These are phyloP conservation scores for Sympetrum striolatum DNA, from an alignment of 2,888 invertebrate species.

Conservation along the genomic window DNA sequence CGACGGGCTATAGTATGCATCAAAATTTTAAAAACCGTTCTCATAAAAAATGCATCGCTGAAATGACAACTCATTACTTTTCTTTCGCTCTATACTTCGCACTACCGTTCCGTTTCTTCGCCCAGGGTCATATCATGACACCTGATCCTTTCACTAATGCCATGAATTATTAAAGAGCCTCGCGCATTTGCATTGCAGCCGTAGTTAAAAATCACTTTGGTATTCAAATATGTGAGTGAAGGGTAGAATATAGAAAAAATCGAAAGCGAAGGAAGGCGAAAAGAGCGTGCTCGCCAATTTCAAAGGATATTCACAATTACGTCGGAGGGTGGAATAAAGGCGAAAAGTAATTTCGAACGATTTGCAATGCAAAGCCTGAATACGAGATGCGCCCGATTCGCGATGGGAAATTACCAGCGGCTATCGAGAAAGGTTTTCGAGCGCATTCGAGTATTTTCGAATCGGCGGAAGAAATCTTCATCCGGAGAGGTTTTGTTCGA, in stretches of 20 bases:
- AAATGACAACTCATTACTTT: not conserved
- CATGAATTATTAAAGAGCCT: slow-evolving; percentile 19
- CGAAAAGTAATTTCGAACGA: not conserved
- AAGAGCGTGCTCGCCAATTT: not conserved
- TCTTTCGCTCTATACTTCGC: not conserved
- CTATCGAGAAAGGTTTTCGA: not conserved
- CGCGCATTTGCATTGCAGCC: not conserved
- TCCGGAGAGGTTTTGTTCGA: not conserved
- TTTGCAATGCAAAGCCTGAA: slow-evolving; percentile 25
- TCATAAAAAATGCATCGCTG: no score
- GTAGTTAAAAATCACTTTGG: slow-evolving; percentile 19
- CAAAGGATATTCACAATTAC: slow-evolving; percentile 24
- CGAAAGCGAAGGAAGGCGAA: not conserved
- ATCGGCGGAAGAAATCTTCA: not conserved
- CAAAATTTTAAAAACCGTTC: no score
- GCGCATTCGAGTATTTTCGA: not conserved
- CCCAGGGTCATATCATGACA: not conserved
- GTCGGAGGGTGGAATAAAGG: not conserved
- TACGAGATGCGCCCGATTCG: not conserved
- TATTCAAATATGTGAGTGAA: slow-evolving; percentile 9
- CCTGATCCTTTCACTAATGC: not conserved
- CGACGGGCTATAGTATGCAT: no score
- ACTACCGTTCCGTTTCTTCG: not conserved
- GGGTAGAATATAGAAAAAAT: not conserved
- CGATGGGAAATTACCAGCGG: slow-evolving; percentile 5